Base-by-base conservation (phyloP, 2,113 vertebrate genomes). In the Ophthalmolycus amberensis region DNA sequence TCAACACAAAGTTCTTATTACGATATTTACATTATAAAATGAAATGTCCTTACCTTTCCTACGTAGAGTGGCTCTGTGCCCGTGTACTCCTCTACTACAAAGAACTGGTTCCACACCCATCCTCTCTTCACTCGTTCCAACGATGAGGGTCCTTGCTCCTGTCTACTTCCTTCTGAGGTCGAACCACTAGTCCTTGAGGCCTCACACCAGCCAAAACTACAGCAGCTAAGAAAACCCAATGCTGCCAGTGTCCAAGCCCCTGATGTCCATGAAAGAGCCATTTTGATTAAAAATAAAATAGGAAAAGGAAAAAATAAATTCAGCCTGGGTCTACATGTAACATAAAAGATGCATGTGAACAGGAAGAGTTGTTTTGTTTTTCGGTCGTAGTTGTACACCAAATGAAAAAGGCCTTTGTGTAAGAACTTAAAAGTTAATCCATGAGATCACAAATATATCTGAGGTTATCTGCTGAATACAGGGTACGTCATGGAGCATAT, bases 41-140 rank as follows among this genome's bases (percentile, higher is more conserved):
- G 4, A 48, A 54, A 70, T 6, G 3, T 56, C 29, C 92, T 91
- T 97, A 99, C 98, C 98, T 99, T 99, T 90, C 98, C 98, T 27
- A 99, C 98, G 0, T 99, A 99, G 34, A 99, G 96, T 0, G 98
- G 98, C 84, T 99, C 98, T 0, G 98, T 98, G 85, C 98, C 98
- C 0, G 98, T 99, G 95, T 99, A 99, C 92, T 99, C 98, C 89
- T 99, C 98, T 92, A 99, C 98, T 89, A 99, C 98, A 73, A 99
- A 99, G 94, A 99, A 99, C 77, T 99, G 98, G 89, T 99, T 99
- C 98, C 98, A 99, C 81, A 99, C 98, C 98, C 98, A 99, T 93
- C 98, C 98, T n/a, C 98, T 96, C 93, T 98, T 99, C 75, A 99
- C 98, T 44, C 98, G 92, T 67, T 97, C 96, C 0, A 94, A 3